Evolutionary conservation across 1,140 invertebrate species (phyloP), one percentile per base, ranked within the genome.

Genomic region (Drosophila littoralis): DNA sequence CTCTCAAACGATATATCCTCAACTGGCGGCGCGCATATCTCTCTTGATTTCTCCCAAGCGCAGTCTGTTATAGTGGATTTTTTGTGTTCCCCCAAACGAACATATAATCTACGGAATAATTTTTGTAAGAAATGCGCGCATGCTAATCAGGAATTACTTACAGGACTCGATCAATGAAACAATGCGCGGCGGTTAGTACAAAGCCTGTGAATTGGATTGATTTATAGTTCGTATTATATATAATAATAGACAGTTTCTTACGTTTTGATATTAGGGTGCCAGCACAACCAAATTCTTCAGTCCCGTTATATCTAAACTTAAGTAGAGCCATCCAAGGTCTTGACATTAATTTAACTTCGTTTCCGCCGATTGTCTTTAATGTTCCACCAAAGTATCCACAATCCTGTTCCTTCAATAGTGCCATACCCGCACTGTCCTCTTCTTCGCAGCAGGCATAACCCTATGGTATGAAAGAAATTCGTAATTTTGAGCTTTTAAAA

Each of bases 261-360:
- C 70, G 55, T 22, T 54, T 33, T 12, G 51, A 38, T 40, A 73
- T 73, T 9, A 73, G n/a, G 7, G 48, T 42, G 15, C 70, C 70
- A 3, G 40, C 64, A 35, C 70, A 73, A 4, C 7, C 1, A 15
- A 59, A 54, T 1, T 8, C 3, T 0, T 4, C 17, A 1, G 5
- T 1, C 2, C 6, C 38, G 8, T 5, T 3, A 0, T 0, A 8
- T n/a, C 7, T 15, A 2, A 66, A 17, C 6, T 13, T 35, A 10
- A 73, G 64, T 6, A 73, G 48, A 3, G 50, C 35, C 70, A 73
- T 61, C 70, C 70, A 73, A 0, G 70, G 70, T 55, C 70, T 68
- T 0, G 70, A 42, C 64, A 68, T 73, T 35, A 73, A 10, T 0
- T 4, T 32, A 6, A 68, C 13, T 46, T 55, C 13, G 0, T 0